phyloP scores from a whole-genome alignment of 2,888 invertebrate species.

The Chalcosyrphus nemorum region DNA sequence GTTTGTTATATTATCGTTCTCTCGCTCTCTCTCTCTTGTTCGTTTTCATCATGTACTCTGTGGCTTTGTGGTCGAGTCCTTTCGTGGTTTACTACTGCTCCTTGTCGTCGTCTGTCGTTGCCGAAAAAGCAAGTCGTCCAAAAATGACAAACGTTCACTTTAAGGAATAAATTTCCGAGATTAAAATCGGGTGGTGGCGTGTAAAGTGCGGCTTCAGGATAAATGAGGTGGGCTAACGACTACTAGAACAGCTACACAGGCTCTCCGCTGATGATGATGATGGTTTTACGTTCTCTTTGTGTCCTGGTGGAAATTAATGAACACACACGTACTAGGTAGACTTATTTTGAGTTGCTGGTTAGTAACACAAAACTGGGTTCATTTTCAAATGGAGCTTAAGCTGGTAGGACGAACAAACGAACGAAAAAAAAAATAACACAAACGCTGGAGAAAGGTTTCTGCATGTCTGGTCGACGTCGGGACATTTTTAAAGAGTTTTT shows the following conservation, averaged over 20 bases:
- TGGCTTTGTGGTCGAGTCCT: slow-evolving; percentile 51
- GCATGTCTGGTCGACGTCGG: neutral
- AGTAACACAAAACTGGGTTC: neutral
- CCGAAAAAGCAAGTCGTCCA: neutral
- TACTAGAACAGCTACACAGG: slow-evolving; percentile 1
- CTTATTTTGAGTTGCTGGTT: neutral
- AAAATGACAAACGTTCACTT: slow-evolving; percentile 52
- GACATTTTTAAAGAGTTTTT: neutral
- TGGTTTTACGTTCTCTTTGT: slow-evolving; percentile 6
- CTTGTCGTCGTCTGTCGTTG: slow-evolving; percentile 1
- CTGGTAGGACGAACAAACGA: neutral
- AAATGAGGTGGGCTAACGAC: slow-evolving; percentile 29
- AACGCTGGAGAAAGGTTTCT: neutral
- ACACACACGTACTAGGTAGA: slow-evolving; percentile 41
- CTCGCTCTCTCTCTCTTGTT: neutral
- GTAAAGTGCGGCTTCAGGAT: slow-evolving; percentile 28
- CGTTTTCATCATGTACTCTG: slow-evolving; percentile 47
- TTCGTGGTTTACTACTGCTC: slow-evolving; percentile 22
- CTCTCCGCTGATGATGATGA: slow-evolving; percentile 4
- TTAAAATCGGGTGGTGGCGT: slow-evolving; percentile 49
- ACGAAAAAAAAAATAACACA: neutral
- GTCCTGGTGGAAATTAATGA: slow-evolving; percentile 39
- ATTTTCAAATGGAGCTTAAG: neutral
- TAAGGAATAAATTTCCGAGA: slow-evolving; percentile 56
- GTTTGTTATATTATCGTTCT: slow-evolving; percentile 36